These are phyloP conservation scores for Patagioenas fasciata DNA, from an alignment of 2,113 vertebrate genomes.

Conservation along the genomic window DNA sequence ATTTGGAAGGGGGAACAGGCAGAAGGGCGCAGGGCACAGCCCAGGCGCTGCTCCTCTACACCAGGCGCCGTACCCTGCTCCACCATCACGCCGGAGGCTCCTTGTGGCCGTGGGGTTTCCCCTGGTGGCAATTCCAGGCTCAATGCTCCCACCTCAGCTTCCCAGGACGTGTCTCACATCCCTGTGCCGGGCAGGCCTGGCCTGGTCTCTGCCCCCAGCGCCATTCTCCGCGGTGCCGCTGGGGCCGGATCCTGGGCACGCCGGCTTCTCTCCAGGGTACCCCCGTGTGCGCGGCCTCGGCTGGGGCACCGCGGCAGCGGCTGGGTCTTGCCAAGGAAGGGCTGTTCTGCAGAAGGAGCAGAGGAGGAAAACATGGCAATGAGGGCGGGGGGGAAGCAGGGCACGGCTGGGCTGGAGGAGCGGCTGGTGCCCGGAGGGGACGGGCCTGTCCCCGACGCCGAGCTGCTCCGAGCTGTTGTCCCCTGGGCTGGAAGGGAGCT, in stretches of 20 bases:
- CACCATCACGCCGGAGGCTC: not conserved
- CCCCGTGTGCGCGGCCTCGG: accelerated
- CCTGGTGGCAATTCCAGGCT: not conserved
- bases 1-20: not conserved
- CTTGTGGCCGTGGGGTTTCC: not conserved
- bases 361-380: not conserved
- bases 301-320: accelerated
- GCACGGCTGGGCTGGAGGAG: not conserved
- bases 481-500: not conserved
- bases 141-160: no score
- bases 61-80: not conserved
- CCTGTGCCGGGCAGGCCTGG: no score
- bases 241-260: no score
- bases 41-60: not conserved
- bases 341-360: not conserved
- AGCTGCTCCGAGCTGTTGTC: accelerated
- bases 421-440: not conserved
- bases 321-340: not conserved
- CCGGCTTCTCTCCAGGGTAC: not conserved
- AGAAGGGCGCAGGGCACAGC: accelerated
- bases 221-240: no score
- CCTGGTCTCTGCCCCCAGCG: no score
- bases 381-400: not conserved
- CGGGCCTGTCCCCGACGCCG: accelerated
- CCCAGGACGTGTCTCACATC: no score